Evolutionary conservation across 2,797 vertebrate species (phyloP).

Genomic region (Adelosebastes latens): DNA sequence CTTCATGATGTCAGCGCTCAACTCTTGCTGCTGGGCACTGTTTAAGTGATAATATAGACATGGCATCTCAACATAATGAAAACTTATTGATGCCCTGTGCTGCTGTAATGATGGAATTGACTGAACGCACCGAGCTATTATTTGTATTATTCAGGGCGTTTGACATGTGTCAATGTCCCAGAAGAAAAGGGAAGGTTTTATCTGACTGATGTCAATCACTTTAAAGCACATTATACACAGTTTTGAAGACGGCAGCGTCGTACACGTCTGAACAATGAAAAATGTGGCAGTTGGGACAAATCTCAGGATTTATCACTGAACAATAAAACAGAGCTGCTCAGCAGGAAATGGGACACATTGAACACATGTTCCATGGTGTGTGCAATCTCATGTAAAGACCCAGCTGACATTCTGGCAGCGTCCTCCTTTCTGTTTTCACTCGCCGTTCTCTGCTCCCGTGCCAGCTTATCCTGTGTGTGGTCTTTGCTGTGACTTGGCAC

Average conservation of each 20-base stretch:
- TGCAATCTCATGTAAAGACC: constrained; percentile 81
- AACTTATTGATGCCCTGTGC: constrained; percentile 79
- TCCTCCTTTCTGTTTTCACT: constrained; percentile 78
- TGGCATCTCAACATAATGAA: constrained; percentile 81
- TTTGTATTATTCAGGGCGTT: constrained; percentile 79
- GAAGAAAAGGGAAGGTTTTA: constrained; percentile 59
- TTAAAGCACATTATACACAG: constrained; percentile 48
- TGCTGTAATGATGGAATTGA: constrained; percentile 81
- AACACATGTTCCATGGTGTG: constrained; percentile 81
- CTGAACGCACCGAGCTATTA: constrained; percentile 75
- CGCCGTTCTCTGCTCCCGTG: constrained; percentile 75
- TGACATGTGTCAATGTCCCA: constrained; percentile 75
- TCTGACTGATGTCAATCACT: constrained; percentile 76
- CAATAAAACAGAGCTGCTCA: constrained; percentile 79
- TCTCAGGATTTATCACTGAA: constrained; percentile 79
- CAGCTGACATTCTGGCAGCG: constrained; percentile 84
- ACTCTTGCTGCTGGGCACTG: constrained; percentile 67
- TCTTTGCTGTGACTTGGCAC: constrained; percentile 83
- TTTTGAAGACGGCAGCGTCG: constrained; percentile 43
- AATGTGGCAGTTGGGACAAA: constrained; percentile 79
- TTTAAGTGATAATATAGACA: constrained; percentile 81
- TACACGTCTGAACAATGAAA: constrained; percentile 56
- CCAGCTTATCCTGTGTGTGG: constrained; percentile 84
- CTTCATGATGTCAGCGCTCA: constrained; percentile 61
- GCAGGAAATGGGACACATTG: constrained; percentile 75